A percentile compares a stretch with the other conserved stretches of the same genome.
phyloP scores from a whole-genome alignment of 1,140 invertebrate species.

The Cydia fagiglandana region DNA sequence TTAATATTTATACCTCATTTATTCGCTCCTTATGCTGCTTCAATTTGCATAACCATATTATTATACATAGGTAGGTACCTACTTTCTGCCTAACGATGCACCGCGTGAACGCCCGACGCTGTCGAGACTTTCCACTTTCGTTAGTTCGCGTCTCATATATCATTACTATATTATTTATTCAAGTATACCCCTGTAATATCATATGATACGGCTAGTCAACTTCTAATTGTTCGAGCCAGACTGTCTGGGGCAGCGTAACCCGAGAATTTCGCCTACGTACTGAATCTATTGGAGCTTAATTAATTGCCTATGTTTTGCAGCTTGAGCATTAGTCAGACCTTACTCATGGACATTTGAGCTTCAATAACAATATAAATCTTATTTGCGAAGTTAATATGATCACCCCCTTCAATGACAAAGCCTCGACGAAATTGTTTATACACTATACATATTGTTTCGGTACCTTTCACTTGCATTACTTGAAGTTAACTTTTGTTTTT shows the following conservation, averaged over 20 bases:
- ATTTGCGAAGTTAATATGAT: not conserved
- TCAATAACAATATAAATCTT: not conserved
- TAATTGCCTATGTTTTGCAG: conserved; percentile 14
- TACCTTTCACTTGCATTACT: not conserved
- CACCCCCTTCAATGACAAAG: not conserved
- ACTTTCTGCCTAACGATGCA: not conserved
- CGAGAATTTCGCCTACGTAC: conserved; percentile 25
- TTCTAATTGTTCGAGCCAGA: conserved; percentile 9
- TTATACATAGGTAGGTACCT: too few relatives aligned
- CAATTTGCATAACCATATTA: not conserved
- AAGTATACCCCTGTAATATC: not conserved
- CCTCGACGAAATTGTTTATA: not conserved
- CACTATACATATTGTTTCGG: not conserved
- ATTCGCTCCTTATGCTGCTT: not conserved
- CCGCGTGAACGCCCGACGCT: not conserved
- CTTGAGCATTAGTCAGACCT: not conserved
- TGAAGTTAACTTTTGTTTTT: not conserved
- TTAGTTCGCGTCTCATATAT: not conserved
- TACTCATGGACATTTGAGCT: not conserved
- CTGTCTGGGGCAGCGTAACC: conserved; percentile 16
- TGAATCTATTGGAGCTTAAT: conserved; percentile 15
- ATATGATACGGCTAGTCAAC: not conserved
- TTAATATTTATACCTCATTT: not conserved
- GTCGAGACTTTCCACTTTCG: conserved; percentile 13
- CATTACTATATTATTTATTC: not conserved